Evolutionary conservation across 2,888 invertebrate species (phyloP), one percentile per base, ranked within the genome.

Genomic region (Rotaria sp.): DNA sequence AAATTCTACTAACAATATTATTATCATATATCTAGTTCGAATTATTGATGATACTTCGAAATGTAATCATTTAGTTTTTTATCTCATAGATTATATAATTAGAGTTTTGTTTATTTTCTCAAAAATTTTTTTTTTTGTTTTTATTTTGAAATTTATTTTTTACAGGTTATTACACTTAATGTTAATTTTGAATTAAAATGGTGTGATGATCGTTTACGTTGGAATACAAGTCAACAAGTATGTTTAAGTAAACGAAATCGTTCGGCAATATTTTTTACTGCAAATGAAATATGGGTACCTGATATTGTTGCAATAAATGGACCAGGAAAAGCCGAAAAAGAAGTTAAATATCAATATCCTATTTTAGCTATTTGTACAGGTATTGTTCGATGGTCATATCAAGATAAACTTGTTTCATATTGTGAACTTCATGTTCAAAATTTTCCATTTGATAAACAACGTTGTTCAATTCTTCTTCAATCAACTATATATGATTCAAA

Each of bases 391-490:
- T 86, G 86, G 86, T 75, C 85, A 11, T 86, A 86, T 84, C 86
- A 85, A 38, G 74, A 85, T 11, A 75, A 75, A 50, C 41, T 75
- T 48, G 48, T 80, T 35, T 74, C 75, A n/a, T 86, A 85, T 55
- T 86, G 86, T 59, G 80, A 85, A 18, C 74, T 86, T 24, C 41
- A 86, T 45, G 59, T 86, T 80, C 24, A 55, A 45, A 85, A 85
- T 59, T 86, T 86, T 59, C 86, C 86, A 48, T 86, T 86, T 24
- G 86, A 86, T n/a, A 59, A 57, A 30, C 86, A 86, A 59, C 55
- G 55, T n/a, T 86, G 86, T 48, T 86, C 86, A 2, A 74, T 86
- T 30, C 41, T 80, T 35, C 30, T 86, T 45, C 86, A 85, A 30
- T 86, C 86, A 67, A 85, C 86, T 30, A 85, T 85, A 55, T 35